A percentile compares a stretch with the other conserved stretches of the same genome.
Evolutionary conservation across 2,888 invertebrate genomes (phyloP).

Genomic region (Volucella bombylans): DNA sequence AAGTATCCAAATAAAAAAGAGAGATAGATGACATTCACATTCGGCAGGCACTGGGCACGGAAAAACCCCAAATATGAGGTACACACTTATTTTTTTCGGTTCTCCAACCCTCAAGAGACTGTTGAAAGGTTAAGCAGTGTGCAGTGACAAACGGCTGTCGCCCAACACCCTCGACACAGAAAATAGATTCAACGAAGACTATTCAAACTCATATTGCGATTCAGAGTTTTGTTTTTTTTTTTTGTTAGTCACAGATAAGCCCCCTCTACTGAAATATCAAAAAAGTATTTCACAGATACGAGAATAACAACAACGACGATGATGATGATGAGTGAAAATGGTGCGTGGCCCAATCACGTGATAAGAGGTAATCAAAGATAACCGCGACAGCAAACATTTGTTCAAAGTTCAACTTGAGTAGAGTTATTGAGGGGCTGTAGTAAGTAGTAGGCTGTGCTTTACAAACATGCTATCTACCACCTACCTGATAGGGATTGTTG

Average conservation of each 20-base stretch:
- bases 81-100: slow-evolving; percentile 12
- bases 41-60: slow-evolving; percentile 4
- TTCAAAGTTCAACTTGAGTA: slow-evolving; percentile 56
- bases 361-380: slow-evolving; percentile 61
- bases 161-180: background rate
- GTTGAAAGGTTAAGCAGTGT: slow-evolving; percentile 29
- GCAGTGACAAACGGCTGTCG: background rate
- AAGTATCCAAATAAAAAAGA: slow-evolving; percentile 33
- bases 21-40: slow-evolving; percentile 51
- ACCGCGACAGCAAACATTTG: slow-evolving; percentile 58
- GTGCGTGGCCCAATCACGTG: slow-evolving; percentile 41
- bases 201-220: slow-evolving; percentile 4
- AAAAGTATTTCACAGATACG: slow-evolving; percentile 5
- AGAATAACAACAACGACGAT: too few species aligned
- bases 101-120: slow-evolving; percentile 7
- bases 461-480: too few species aligned
- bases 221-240: background rate
- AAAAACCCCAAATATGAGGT: slow-evolving; percentile 14
- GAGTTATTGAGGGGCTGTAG: background rate
- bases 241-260: slow-evolving; percentile 4
- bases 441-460: too few species aligned
- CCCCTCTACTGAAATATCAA: background rate
- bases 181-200: background rate
- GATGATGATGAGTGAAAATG: background rate
- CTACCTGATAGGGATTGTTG: too few species aligned